phyloP scores from a whole-genome alignment of 2,797 vertebrate genomes.

The Poecilia picta region DNA sequence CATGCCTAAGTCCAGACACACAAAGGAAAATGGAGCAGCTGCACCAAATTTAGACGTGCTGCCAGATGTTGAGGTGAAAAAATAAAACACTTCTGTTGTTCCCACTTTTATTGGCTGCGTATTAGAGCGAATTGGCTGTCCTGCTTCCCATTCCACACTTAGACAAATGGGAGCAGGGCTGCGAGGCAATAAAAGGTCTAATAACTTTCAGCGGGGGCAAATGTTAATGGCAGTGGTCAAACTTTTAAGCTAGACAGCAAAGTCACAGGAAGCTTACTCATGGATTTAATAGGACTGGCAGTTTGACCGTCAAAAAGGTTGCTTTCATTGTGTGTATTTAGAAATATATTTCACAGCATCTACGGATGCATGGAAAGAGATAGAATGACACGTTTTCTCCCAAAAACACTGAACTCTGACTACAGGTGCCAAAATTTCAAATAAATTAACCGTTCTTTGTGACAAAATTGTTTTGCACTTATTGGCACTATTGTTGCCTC shows the following conservation, averaged over 20 bases:
- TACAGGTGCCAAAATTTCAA: conserved; percentile 29
- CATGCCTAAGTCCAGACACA: conserved; percentile 52
- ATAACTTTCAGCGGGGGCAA: conserved; percentile 48
- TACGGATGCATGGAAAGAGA: conserved; percentile 20
- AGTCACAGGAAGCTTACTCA: conserved; percentile 47
- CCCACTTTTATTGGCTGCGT: conserved; percentile 28
- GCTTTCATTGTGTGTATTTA: conserved; percentile 42
- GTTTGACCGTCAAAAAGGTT: conserved; percentile 50
- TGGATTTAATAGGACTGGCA: conserved; percentile 40
- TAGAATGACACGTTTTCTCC: conserved; percentile 6
- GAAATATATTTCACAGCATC: conserved; percentile 32
- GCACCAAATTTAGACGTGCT: conserved; percentile 45
- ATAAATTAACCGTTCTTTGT: conserved; percentile 39
- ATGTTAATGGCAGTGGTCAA: conserved; percentile 37
- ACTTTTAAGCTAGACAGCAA: conserved; percentile 38
- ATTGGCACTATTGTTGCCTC: conserved; percentile 59
- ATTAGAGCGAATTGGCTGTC: conserved; percentile 38
- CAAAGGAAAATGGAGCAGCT: conserved; percentile 58
- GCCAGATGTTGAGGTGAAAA: conserved; percentile 49
- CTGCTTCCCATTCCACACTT: conserved; percentile 38
- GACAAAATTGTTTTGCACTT: conserved; percentile 63
- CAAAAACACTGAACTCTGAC: conserved; percentile 23
- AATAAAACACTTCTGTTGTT: conserved; percentile 41
- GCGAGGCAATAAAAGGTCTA: conserved; percentile 44
- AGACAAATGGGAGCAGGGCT: conserved; percentile 32